Evolutionary conservation across 2,888 invertebrate species (phyloP), one percentile per base, ranked within the genome.

Genomic region (Drosophila neotestacea): DNA sequence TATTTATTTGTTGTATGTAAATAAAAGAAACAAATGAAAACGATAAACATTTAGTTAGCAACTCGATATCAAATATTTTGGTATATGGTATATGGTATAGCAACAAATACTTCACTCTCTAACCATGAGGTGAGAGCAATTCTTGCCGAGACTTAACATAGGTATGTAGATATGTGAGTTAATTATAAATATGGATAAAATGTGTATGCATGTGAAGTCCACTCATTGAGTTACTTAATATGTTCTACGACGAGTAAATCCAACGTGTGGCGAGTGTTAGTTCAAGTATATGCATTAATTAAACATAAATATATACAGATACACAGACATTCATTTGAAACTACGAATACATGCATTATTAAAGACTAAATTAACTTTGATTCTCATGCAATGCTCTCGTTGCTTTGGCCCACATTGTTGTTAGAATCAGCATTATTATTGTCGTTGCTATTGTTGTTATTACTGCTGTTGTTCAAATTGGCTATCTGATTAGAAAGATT

Each of bases 21-120:
- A 90, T 85, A 90, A 88, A 92, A 89, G 81, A 89, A 91, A 91
- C 90, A 89, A 91, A 91, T 84, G 86, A 88, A 84, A 86, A 90
- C 89, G 86, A 83, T 84, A 92, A 91, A 92, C 90, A 92, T 91
- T 91, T 88, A 91, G 91, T 92, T 92, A 92, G 91, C 92, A 91
- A 91, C 88, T 86, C 76, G 76, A 85, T 88, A 85, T 71, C 51
- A 73, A 76, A 73, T 83, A 78, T 73, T 67, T 54, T 55, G 51
- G 46, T 68, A 63, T 51, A 39, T 72, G 39, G 44, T 62, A 34
- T 32, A 54, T 54, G 54, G 32, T 55, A 34, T 13, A 44, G 67
- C 64, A 66, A 51, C 41, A 70, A 54, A 48, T 62, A 76, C 44
- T 16, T 56, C 52, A 71, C 72, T 36, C 47, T 55, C 47, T 30